Conservation (phyloP, 2,113 vertebrate species). For the Pollimyrus isidori region DNA sequence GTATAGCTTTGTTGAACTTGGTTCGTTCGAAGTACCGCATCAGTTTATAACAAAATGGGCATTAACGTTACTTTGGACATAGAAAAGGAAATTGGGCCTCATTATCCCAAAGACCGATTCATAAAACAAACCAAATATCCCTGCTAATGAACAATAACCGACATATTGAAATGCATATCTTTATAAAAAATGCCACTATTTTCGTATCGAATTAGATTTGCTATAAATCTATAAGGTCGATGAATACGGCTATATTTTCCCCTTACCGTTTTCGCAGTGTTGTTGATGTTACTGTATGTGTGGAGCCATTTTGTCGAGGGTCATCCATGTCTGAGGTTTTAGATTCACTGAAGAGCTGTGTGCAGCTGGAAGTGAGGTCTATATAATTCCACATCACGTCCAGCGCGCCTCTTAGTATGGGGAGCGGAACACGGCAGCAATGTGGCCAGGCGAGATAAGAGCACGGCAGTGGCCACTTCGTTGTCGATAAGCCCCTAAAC, state of each 20-base stretch:
- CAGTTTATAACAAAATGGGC: background rate
- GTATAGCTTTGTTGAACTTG: background rate
- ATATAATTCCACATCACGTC: constrained; percentile 78
- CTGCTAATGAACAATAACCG: constrained; percentile 38
- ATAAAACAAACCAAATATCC: constrained; percentile 35
- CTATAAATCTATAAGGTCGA: background rate
- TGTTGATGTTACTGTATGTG: constrained; percentile 76
- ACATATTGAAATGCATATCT: constrained; percentile 27
- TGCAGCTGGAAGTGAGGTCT: constrained; percentile 61
- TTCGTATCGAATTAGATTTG: background rate
- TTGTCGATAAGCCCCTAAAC: constrained; percentile 84
- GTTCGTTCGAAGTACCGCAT: background rate
- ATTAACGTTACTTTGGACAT: background rate
- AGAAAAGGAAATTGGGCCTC: constrained; percentile 18
- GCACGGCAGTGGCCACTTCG: constrained; percentile 77
- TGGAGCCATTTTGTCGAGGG: constrained; percentile 87
- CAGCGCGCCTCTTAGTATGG: constrained; percentile 79
- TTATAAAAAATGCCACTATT: constrained; percentile 18
- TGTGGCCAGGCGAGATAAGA: constrained; percentile 85
- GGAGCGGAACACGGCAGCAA: constrained; percentile 85
- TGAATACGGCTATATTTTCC: constrained; percentile 15
- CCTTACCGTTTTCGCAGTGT: constrained; percentile 71
- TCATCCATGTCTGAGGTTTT: constrained; percentile 73
- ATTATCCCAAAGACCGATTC: constrained; percentile 32
- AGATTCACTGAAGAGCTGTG: constrained; percentile 58